A percentile compares a stretch with the other conserved stretches of the same genome.
Conservation (phyloP, 2,113 vertebrate species). For the Scartelaos histophorus region DNA sequence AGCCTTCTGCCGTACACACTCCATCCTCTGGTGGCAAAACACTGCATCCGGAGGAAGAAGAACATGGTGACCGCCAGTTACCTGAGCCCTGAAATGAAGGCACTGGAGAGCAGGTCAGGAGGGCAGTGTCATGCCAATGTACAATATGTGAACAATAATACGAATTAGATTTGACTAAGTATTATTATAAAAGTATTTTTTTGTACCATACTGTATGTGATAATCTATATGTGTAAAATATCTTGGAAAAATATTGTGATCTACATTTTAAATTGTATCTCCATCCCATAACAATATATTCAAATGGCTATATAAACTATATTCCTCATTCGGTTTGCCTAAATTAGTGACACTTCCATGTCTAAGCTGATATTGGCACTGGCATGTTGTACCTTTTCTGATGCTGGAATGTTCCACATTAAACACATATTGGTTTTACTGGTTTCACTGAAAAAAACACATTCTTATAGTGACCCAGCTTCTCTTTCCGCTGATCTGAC, state of each 20-base stretch:
- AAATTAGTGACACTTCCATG: neutral
- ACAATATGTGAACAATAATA: too few species aligned
- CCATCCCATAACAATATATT: neutral
- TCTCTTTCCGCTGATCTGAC: too few species aligned
- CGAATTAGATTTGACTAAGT: too few species aligned
- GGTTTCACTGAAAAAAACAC: too few species aligned
- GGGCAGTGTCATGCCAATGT: neutral
- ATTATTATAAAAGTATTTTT: too few species aligned
- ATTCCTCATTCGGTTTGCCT: neutral
- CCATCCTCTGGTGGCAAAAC: conserved; percentile 89
- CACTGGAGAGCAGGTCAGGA: conserved; percentile 85
- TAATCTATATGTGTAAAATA: too few species aligned
- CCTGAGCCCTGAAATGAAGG: conserved; percentile 88
- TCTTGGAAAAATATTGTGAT: neutral
- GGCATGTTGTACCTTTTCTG: too few species aligned
- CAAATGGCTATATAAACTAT: neutral
- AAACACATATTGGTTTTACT: too few species aligned
- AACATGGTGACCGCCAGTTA: conserved; percentile 97
- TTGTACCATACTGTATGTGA: too few species aligned
- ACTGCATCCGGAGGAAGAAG: conserved; percentile 88
- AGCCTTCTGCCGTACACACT: conserved; percentile 88
- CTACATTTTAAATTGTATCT: neutral
- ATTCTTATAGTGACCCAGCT: too few species aligned
- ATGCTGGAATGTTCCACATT: too few species aligned
- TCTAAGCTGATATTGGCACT: too few species aligned